Conservation (phyloP, 2,113 vertebrate species). For the Agelaius tricolor region DNA sequence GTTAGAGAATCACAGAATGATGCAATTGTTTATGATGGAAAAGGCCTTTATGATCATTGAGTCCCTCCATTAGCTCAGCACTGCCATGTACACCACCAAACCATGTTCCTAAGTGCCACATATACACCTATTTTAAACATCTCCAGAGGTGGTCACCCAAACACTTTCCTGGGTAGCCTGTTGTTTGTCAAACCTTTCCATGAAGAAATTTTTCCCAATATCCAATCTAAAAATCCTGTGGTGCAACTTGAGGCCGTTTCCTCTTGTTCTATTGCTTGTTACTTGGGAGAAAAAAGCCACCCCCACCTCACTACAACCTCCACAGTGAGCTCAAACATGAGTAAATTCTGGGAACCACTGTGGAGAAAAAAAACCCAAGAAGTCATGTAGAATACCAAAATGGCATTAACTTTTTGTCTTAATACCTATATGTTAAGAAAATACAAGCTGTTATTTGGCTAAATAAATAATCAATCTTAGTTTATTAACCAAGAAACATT, state of each 20-base stretch:
- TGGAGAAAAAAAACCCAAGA: background rate
- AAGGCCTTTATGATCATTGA: background rate
- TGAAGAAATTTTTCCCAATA: background rate
- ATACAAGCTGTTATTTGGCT: background rate
- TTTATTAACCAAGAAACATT: background rate
- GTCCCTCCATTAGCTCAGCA: no score
- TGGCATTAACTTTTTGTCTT: background rate
- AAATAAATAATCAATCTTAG: background rate
- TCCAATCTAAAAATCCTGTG: background rate
- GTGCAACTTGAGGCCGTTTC: background rate
- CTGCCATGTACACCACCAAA: background rate
- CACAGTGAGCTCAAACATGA: background rate
- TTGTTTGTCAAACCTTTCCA: background rate
- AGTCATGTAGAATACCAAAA: background rate
- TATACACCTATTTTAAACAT: background rate
- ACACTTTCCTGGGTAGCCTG: background rate
- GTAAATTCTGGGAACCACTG: background rate
- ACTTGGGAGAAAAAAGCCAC: background rate
- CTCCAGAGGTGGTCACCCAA: background rate
- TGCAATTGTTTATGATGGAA: background rate
- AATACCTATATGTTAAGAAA: background rate
- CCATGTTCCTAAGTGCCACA: background rate
- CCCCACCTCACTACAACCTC: no score
- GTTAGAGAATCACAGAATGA: background rate
- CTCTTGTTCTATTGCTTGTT: background rate